These are phyloP conservation scores for Sminthurides bifidus DNA, from an alignment of 1,140 invertebrate species.

Conservation along the genomic window DNA sequence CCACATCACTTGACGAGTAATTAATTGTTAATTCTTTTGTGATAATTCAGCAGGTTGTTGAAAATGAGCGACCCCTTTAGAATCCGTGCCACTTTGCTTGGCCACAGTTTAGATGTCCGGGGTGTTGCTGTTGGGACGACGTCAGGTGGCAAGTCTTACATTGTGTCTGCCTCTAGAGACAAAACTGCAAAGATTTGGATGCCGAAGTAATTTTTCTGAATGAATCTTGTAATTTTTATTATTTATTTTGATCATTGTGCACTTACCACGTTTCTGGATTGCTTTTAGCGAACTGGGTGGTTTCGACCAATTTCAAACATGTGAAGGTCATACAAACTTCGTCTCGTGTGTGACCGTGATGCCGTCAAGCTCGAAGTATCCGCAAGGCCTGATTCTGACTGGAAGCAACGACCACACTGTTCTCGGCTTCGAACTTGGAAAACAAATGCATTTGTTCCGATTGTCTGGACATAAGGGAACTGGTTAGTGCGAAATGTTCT, in stretches of 20 bases:
- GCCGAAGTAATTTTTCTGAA: slow-evolving; percentile 52
- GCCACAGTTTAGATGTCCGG: slow-evolving; percentile 74
- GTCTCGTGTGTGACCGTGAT: slow-evolving; percentile 66
- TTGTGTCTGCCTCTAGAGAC: slow-evolving; percentile 76
- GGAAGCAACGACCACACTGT: slow-evolving; percentile 80
- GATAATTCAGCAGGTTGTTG: too few species aligned
- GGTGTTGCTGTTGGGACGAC: slow-evolving; percentile 47
- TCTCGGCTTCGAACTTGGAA: slow-evolving; percentile 51
- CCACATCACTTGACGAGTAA: too few species aligned
- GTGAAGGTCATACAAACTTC: slow-evolving; percentile 73
- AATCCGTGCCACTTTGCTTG: slow-evolving; percentile 58
- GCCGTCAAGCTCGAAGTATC: slow-evolving; percentile 51
- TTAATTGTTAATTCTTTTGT: too few species aligned
- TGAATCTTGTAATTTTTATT: neutral
- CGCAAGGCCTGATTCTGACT: slow-evolving; percentile 67
- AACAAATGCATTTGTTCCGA: slow-evolving; percentile 46
- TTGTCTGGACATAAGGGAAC: slow-evolving; percentile 70
- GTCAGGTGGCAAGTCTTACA: slow-evolving; percentile 47
- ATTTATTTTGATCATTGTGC: slow-evolving; percentile 3
- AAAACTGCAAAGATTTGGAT: slow-evolving; percentile 72
- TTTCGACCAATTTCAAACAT: slow-evolving; percentile 46
- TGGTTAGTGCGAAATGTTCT: slow-evolving; percentile 39
- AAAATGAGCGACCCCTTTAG: slow-evolving; percentile 43
- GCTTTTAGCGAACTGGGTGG: slow-evolving; percentile 40
- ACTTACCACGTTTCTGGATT: slow-evolving; percentile 19